Evolutionary conservation across 1,140 invertebrate genomes (phyloP), one percentile per base, ranked within the genome.

Genomic region (Parapsyche elsis): DNA sequence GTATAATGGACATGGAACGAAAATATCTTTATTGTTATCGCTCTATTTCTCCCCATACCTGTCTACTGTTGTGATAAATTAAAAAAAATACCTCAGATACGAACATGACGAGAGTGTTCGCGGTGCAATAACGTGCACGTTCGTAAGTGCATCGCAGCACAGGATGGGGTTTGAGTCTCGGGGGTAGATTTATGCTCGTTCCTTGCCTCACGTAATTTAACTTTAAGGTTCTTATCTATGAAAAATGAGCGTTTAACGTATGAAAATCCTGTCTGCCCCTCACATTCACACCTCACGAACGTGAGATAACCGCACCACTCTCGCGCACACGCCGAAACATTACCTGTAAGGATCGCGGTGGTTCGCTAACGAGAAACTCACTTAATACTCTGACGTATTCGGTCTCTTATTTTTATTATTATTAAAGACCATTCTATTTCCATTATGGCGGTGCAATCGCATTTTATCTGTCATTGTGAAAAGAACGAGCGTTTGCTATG

Each of bases 181-280:
- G 53, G 76, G 76, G 74, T 53, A 82, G 81, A 82, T 82, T 82
- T 80, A 82, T 82, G 79, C 23, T 70, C 59, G 70, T 49, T 73
- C 67, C 59, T 76, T 76, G 64, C 75, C 64, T 46, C 77, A 80
- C 75, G 81, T 80, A 80, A 80, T 82, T 82, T 82, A 74, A 80
- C 79, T 82, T 82, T 67, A 80, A 76, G 79, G 78, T 75, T 53
- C 67, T 82, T 82, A 78, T 78, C 81, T 82, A 80, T 82, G 81
- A 80, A 74, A 80, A 82, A 82, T 82, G 78, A 80, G 64, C 78
- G 49, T 80, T 82, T 80, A 82, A 75, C 81, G 79, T 79, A 79
- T 79, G 81, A 81, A 75, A 53, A 79, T 80, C 71, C 53, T 70
- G 79, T 67, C 57, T 19, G 71, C 45, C 16, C 26, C 64, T 76